These are phyloP conservation scores for Drosophila rellima DNA, from an alignment of 2,888 invertebrate species.

Conservation along the genomic window DNA sequence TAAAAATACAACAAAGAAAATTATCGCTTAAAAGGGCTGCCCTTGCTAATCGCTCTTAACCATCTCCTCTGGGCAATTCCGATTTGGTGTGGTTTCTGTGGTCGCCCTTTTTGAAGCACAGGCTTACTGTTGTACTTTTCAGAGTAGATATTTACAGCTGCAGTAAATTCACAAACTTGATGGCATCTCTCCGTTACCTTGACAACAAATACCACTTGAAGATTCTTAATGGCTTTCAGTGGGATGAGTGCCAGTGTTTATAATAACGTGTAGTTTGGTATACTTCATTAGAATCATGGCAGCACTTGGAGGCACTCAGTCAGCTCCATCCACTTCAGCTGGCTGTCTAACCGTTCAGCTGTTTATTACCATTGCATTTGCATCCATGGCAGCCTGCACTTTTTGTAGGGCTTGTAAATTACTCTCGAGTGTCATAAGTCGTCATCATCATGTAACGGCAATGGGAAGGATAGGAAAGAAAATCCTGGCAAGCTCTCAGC, in stretches of 20 bases:
- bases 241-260: conserved; percentile 7
- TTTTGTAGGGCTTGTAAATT: conserved; percentile 62
- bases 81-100: conserved; percentile 1
- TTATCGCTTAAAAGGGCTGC: background rate
- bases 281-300: conserved; percentile 51
- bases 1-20: conserved; percentile 13
- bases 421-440: conserved; percentile 63
- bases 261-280: conserved; percentile 19
- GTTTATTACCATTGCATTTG: conserved; percentile 31
- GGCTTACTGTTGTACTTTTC: background rate
- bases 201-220: conserved; percentile 43
- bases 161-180: conserved; percentile 11
- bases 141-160: conserved; percentile 1
- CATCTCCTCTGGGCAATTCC: conserved; percentile 2
- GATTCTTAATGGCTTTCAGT: conserved; percentile 32
- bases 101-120: conserved; percentile 1
- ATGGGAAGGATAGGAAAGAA: background rate
- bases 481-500: conserved; percentile 10
- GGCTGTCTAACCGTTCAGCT: conserved; percentile 23
- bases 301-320: conserved; percentile 16
- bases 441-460: conserved; percentile 47
- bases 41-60: background rate
- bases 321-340: conserved; percentile 14
- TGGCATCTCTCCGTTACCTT: conserved; percentile 10
- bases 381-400: conserved; percentile 38